Base-by-base conservation (phyloP, 1,140 invertebrate genomes). In the Tribolium madens region DNA sequence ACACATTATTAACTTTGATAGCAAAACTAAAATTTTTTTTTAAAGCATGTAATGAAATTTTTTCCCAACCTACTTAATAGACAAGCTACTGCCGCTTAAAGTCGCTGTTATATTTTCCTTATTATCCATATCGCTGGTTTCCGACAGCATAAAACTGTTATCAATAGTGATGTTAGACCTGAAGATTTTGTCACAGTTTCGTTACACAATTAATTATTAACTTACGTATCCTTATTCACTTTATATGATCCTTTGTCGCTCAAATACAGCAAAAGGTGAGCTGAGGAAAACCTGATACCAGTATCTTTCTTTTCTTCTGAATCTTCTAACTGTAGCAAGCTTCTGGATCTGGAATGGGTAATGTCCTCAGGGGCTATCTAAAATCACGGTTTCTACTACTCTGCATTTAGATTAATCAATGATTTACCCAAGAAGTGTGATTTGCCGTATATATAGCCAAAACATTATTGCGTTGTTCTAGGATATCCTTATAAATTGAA, bases 371-470 rank as follows among this genome's bases (percentile, higher is more conserved):
- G 60, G 13, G 57, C 64, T 69, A 78, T 50, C 76, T 76, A 50
- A 74, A 69, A 50, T 46, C n/a, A 75, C 84, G 82, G 50, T 31
- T 74, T 12, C 2, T 31, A 60, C 12, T n/a, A 18, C 15, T 57
- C n/a, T 52, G 1, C 7, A 53, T 6, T 48, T 12, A 10, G 75
- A 50, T 69, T 18, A 42, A 21, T 21, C 18, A 26, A 87, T 12
- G 85, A 6, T 13, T 46, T 85, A 88, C 80, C 81, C 84, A 84
- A 48, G 84, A 83, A 33, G 83, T 77, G 76, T 84, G 83, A 64
- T 80, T 75, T 2, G 77, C 82, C 12, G 85, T 86, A 50, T 83
- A 84, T 3, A 86, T 13, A 17, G 81, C 83, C 2, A 86, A 60
- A 60, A 85, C 77, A 75, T 84, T 79, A 13, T 80, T 71, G 75